Evolutionary conservation across 1,140 invertebrate genomes (phyloP).

Genomic region (Belonocnema kinseyi): DNA sequence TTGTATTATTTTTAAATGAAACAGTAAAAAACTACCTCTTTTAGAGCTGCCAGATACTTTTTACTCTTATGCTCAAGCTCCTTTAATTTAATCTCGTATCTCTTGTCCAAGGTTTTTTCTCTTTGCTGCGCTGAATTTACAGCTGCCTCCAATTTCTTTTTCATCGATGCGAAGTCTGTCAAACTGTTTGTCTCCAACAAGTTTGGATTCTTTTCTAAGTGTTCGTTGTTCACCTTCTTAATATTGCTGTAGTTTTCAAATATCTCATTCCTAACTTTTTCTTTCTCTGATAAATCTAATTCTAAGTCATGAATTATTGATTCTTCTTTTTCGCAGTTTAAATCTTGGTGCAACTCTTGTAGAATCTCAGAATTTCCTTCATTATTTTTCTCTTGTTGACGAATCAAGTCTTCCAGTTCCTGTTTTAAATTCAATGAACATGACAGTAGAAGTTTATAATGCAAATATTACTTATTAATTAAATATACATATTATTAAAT

Average conservation of each 20-base stretch:
- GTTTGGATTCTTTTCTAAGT: background rate
- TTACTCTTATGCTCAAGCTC: background rate
- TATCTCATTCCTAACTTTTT: background rate
- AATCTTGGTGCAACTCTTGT: background rate
- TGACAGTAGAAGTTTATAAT: background rate
- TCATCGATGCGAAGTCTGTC: background rate
- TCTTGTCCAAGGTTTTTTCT: background rate
- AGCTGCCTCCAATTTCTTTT: background rate
- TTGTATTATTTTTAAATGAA: background rate
- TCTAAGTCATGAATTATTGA: background rate
- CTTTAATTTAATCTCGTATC: background rate
- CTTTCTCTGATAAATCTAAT: background rate
- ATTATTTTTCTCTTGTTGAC: background rate
- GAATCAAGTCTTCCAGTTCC: slow-evolving; percentile 1
- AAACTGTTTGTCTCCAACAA: background rate
- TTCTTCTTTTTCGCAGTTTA: background rate
- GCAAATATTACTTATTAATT: background rate
- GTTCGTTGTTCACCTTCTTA: background rate
- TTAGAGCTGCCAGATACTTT: background rate
- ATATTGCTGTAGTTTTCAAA: background rate
- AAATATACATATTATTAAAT: background rate
- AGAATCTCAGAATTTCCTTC: background rate
- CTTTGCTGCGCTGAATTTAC: background rate
- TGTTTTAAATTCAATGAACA: background rate
- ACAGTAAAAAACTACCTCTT: background rate